Evolutionary conservation across 2,113 vertebrate species (phyloP).

Genomic region (Sinosuthora webbiana): DNA sequence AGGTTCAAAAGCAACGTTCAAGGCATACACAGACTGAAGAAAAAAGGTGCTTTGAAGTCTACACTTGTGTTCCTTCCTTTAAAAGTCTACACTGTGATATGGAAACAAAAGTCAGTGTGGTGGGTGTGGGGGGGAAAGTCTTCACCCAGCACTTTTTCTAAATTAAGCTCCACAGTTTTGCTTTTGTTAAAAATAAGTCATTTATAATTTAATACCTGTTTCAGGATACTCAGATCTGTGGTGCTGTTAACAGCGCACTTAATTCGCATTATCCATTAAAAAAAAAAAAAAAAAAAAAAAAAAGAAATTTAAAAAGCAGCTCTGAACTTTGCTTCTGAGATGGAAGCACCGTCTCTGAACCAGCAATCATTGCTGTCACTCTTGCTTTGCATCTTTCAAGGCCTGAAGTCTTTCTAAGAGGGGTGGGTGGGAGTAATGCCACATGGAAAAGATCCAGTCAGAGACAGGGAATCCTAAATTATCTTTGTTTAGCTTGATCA

Average conservation of each 20-base stretch:
- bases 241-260: neutral
- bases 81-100: neutral
- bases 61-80: neutral
- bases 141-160: neutral
- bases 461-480: conserved; percentile 98
- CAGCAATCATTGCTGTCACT: conserved; percentile 76
- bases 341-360: conserved; percentile 30
- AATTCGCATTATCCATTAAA: neutral
- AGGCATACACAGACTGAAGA: conserved; percentile 12
- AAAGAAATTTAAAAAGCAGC: conserved; percentile 11
- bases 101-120: neutral
- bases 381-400: conserved; percentile 85
- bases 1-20: conserved; percentile 39
- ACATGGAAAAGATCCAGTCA: conserved; percentile 98
- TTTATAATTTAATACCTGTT: conserved; percentile 30
- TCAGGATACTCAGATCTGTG: conserved; percentile 24
- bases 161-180: neutral
- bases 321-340: conserved; percentile 55
- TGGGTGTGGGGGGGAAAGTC: neutral
- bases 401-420: conserved; percentile 95
- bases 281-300: conserved; percentile 8
- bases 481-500: conserved; percentile 98
- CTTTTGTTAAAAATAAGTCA: neutral
- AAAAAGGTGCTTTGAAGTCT: neutral
- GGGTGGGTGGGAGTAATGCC: conserved; percentile 98